Percentiles rank a stretch among this genome's conserved stretches.
Evolutionary conservation across 2,113 vertebrate species (phyloP).

Genomic region (Orycteropus afer): DNA sequence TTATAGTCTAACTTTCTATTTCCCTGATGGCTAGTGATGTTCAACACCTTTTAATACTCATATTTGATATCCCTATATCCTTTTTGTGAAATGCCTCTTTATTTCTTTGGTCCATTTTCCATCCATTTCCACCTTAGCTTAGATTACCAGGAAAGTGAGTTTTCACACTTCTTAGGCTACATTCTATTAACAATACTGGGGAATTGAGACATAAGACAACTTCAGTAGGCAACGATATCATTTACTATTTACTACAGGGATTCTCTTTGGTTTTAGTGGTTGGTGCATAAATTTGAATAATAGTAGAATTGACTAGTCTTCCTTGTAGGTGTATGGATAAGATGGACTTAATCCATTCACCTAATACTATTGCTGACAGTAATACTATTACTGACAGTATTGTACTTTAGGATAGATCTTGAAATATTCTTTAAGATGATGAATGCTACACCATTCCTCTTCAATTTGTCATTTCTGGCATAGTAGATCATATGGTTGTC

Average conservation of each 20-base stretch:
- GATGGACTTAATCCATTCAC: too few relatives aligned
- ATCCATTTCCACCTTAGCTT: background rate
- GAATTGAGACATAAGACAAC: background rate
- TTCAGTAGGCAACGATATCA: background rate
- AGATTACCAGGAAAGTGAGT: background rate
- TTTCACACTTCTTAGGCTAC: background rate
- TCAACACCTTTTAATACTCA: background rate
- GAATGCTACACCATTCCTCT: too few relatives aligned
- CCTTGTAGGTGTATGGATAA: too few relatives aligned
- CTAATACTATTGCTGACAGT: too few relatives aligned
- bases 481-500: too few relatives aligned
- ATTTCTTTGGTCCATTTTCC: constrained; percentile 7
- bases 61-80: background rate
- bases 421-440: too few relatives aligned
- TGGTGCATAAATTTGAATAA: too few relatives aligned
- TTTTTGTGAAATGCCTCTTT: too few relatives aligned
- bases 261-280: background rate
- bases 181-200: background rate
- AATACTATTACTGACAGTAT: too few relatives aligned
- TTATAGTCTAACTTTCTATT: background rate
- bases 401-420: too few relatives aligned
- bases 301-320: too few relatives aligned
- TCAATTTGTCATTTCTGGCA: too few relatives aligned
- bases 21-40: background rate
- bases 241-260: background rate